Conservation (phyloP, 2,113 vertebrate genomes). For the Chaetodon trifascialis region DNA sequence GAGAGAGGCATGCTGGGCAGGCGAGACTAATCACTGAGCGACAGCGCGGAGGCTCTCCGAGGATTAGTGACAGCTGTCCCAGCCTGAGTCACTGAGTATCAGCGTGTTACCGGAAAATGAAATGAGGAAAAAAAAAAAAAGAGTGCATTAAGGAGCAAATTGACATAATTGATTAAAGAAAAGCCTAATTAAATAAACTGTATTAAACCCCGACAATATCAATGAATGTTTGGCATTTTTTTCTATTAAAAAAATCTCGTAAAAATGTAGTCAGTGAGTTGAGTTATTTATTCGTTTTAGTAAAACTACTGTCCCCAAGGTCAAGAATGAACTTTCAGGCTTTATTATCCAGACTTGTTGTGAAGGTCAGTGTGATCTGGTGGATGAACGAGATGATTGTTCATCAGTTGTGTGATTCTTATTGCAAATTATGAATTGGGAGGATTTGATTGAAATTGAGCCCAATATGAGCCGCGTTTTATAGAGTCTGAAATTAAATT, state of each 20-base stretch:
- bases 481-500: not conserved
- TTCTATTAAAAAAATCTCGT: not conserved
- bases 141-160: not conserved
- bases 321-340: not conserved
- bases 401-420: not conserved
- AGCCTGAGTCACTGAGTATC: not conserved
- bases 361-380: too few species aligned
- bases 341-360: not conserved
- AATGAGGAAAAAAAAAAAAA: not conserved
- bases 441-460: not conserved
- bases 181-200: not conserved
- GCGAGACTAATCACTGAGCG: constrained; percentile 35
- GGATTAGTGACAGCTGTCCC: constrained; percentile 52
- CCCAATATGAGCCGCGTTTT: not conserved
- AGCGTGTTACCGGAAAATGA: not conserved
- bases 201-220: not conserved
- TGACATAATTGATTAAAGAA: not conserved
- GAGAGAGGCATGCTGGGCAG: not conserved
- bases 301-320: not conserved
- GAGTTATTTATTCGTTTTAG: not conserved
- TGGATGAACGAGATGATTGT: not conserved
- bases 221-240: not conserved
- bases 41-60: constrained; percentile 8
- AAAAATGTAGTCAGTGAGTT: not conserved
- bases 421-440: not conserved